Percentiles rank a stretch among this genome's conserved stretches.
Evolutionary conservation across 2,797 vertebrate genomes (phyloP).

Genomic region (Chelmon rostratus): DNA sequence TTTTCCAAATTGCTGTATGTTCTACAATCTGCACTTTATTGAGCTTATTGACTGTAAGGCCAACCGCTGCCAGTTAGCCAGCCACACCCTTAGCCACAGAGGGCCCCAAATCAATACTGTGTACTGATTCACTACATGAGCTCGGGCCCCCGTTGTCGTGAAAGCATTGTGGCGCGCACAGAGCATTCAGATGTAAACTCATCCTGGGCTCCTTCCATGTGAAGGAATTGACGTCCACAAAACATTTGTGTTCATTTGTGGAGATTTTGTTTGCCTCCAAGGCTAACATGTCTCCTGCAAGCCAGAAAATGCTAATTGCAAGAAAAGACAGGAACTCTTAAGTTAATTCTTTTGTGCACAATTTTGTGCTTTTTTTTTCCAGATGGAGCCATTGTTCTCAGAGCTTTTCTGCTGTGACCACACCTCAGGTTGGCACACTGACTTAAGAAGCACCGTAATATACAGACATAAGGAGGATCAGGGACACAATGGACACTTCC

Average conservation of each 20-base stretch:
- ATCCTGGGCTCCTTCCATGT: conserved; percentile 3
- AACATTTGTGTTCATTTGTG: conserved; percentile 1
- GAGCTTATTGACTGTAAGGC: conserved; percentile 80
- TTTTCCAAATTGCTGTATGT: conserved; percentile 69
- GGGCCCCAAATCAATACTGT: conserved; percentile 80
- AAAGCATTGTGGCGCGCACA: neutral
- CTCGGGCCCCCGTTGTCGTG: conserved; percentile 43
- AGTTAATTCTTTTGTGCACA: neutral
- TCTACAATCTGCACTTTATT: conserved; percentile 72
- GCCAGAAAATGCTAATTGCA: neutral
- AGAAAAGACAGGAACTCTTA: neutral
- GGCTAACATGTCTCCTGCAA: neutral
- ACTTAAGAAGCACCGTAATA: conserved; percentile 38
- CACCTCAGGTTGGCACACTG: conserved; percentile 48
- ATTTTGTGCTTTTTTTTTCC: conserved; percentile 29
- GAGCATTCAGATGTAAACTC: conserved; percentile 18
- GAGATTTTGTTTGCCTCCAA: neutral
- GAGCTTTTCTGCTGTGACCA: conserved; percentile 5
- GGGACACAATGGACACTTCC: conserved; percentile 67
- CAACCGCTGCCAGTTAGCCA: conserved; percentile 68
- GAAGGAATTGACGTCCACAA: conserved; percentile 20
- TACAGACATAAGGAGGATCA: conserved; percentile 61
- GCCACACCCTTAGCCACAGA: conserved; percentile 61
- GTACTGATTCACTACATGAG: conserved; percentile 55
- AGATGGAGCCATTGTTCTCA: conserved; percentile 69